phyloP scores from a whole-genome alignment of 2,113 vertebrate species.

The Phaethon lepturus region DNA sequence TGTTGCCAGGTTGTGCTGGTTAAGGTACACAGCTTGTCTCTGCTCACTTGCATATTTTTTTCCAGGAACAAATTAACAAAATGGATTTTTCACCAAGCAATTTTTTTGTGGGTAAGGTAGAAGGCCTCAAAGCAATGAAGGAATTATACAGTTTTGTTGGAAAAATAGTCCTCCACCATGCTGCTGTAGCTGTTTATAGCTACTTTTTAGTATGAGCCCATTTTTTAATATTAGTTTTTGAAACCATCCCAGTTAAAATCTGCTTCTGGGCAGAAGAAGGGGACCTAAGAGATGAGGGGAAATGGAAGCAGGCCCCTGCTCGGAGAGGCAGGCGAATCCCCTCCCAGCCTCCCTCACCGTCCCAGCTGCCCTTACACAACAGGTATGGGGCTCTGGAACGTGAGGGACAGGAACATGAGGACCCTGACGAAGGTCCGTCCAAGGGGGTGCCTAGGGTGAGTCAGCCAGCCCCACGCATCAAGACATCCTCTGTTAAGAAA shows the following conservation, averaged over 20 bases:
- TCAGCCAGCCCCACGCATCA: too few species aligned
- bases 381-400: too few species aligned
- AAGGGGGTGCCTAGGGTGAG: too few species aligned
- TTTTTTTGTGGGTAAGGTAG: not conserved
- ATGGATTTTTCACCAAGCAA: not conserved
- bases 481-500: too few species aligned
- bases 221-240: not conserved
- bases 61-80: not conserved
- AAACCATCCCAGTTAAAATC: not conserved
- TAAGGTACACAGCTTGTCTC: not conserved
- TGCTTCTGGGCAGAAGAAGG: too few species aligned
- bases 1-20: not conserved
- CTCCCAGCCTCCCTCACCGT: too few species aligned
- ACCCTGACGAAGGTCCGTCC: too few species aligned
- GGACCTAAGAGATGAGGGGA: too few species aligned
- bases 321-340: too few species aligned
- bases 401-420: too few species aligned
- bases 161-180: not conserved
- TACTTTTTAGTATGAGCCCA: not conserved
- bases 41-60: not conserved
- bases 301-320: too few species aligned
- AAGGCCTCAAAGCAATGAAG: not conserved
- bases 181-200: not conserved
- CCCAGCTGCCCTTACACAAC: too few species aligned
- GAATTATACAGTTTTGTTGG: not conserved